Conservation (phyloP, 2,113 vertebrate genomes). For the Monopterus albus region DNA sequence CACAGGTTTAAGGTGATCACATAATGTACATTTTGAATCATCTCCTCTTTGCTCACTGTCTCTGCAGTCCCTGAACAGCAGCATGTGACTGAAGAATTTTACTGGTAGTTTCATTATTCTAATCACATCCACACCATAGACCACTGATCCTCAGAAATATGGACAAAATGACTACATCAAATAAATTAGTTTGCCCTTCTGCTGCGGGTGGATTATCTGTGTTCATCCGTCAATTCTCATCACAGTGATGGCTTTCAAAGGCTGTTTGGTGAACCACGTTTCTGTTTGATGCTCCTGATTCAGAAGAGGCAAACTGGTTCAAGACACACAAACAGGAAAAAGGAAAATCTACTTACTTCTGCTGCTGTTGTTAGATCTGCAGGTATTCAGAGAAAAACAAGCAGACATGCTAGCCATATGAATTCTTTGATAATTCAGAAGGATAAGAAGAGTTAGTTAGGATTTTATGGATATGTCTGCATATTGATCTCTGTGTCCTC, state of each 20-base stretch:
- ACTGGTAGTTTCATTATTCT: constrained; percentile 50
- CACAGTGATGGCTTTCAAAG: constrained; percentile 63
- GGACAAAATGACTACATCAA: constrained; percentile 64
- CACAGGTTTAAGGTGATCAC: constrained; percentile 4
- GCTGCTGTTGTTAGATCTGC: not conserved
- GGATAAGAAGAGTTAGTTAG: constrained; percentile 17
- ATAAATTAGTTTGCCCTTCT: constrained; percentile 69
- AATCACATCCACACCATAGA: constrained; percentile 57
- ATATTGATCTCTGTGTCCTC: constrained; percentile 54
- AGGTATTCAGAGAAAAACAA: constrained; percentile 3
- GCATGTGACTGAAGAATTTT: constrained; percentile 11
- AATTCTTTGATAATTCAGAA: not conserved
- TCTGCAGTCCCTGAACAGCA: constrained; percentile 4
- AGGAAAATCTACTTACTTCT: constrained; percentile 6
- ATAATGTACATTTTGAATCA: not conserved
- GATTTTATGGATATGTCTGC: constrained; percentile 38
- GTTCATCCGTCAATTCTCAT: constrained; percentile 59
- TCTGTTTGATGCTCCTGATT: constrained; percentile 20
- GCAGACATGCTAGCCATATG: not conserved
- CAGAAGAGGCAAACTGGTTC: constrained; percentile 14
- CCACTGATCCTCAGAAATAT: constrained; percentile 49
- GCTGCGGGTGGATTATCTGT: constrained; percentile 58
- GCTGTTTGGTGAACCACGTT: constrained; percentile 32
- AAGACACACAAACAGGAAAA: not conserved
- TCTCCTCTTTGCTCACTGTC: not conserved